Evolutionary conservation across 2,113 vertebrate genomes (phyloP).

Genomic region (Eonycteris spelaea): DNA sequence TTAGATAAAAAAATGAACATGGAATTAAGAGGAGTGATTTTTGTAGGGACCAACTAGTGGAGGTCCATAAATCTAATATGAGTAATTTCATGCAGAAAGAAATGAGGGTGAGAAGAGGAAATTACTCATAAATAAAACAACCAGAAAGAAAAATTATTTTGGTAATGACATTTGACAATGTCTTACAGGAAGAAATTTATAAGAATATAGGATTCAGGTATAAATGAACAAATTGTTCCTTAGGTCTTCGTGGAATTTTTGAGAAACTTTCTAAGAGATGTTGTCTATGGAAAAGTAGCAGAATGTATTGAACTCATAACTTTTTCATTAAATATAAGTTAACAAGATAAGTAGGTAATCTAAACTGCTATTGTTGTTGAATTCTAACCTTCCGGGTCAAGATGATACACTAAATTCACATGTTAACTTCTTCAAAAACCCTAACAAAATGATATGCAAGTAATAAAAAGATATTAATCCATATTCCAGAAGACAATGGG

Average conservation of each 20-base stretch:
- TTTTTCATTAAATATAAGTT: not conserved
- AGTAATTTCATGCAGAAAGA: not conserved
- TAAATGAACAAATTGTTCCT: not conserved
- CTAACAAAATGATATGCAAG: not conserved
- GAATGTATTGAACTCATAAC: not conserved
- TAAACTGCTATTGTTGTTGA: not conserved
- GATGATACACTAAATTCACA: not conserved
- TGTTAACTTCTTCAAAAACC: not conserved
- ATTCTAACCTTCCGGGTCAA: not conserved
- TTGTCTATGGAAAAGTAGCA: not conserved
- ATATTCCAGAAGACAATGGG: not conserved
- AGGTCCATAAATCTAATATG: not conserved
- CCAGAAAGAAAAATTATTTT: not conserved
- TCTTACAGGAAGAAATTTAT: not conserved
- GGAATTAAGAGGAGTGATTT: not conserved
- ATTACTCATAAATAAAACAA: not conserved
- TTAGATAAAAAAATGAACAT: not conserved
- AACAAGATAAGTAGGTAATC: not conserved
- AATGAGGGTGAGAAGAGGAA: not conserved
- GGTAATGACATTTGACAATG: not conserved
- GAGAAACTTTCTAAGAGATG: not conserved
- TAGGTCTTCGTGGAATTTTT: not conserved
- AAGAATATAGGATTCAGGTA: not conserved
- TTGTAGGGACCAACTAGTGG: not conserved
- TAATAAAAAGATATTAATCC: not conserved